Base-by-base conservation (phyloP, 64 coral and sea anemone species). In the Montipora sp. region DNA sequence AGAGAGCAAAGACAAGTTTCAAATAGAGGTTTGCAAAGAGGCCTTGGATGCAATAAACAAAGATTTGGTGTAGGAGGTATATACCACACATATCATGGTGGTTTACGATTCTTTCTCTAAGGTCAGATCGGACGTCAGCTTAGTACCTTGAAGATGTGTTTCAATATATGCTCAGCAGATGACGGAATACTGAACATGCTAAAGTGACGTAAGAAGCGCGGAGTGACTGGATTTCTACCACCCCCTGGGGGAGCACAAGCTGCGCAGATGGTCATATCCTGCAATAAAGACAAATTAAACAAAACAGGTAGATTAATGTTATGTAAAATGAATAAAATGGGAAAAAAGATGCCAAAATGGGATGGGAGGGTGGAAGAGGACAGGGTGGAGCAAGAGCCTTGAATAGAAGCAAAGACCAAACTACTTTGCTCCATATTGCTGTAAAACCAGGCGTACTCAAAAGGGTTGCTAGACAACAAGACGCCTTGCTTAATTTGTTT, bases 211-310 rank as follows among this genome's bases (percentile, higher is more conserved):
- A 99, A 49, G 80, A 99, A 99, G 1, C 98, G 92, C 18, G 98
- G 98, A 11, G 98, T 99, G 23, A 99, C 98, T 11, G 98, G 98
- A 80, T 99, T 99, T 44, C 98, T 85, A 16, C 98, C 98, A 75
- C 98, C 98, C 15, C 98, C 98, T 3, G 98, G 98, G 22, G 98
- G 98, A 36, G 98, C 98, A 94, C 98, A 99, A 47, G 98, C 98
- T 2, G 98, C 94, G 45, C 98, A 99, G 73, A 99, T 99, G 44
- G 94, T 99, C 91, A 99, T 95, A 73, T 99, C 98, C 98, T 99
- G 77, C 1, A 48, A 36, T 27, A 6, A 83, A 18, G 58, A 75
- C 7, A 11, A 84, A 43, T 9, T 13, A 87, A 73, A 72, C 5
- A 48, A 66, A 61, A 77, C 87, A 24, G 12, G 16, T 8, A 71